Evolutionary conservation across 2,888 invertebrate species (phyloP).

Genomic region (Petrophora chlorosata): DNA sequence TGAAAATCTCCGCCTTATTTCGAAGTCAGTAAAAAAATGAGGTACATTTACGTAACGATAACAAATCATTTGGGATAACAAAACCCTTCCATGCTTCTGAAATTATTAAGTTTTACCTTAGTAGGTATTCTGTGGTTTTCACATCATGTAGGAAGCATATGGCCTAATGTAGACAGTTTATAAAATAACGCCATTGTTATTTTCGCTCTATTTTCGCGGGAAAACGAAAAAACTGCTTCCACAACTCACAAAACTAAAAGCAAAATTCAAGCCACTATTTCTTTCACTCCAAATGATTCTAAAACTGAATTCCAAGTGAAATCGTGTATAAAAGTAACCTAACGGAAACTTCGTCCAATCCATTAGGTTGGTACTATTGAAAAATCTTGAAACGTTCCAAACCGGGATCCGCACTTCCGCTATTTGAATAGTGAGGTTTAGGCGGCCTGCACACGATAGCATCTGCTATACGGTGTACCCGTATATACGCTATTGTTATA

Average conservation of each 20-base stretch:
- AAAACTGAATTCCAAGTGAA: conserved; percentile 12
- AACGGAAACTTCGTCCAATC: conserved; percentile 24
- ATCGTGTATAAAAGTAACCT: conserved; percentile 24
- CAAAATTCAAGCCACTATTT: neutral
- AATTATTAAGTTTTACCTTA: too few relatives aligned
- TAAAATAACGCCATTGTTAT: too few relatives aligned
- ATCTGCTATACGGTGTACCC: neutral
- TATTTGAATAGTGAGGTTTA: conserved; percentile 31
- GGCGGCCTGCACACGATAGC: conserved; percentile 12
- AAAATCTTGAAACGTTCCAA: conserved; percentile 34
- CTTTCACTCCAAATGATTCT: neutral
- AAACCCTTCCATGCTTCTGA: too few relatives aligned
- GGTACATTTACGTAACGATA: too few relatives aligned
- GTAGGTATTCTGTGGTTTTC: too few relatives aligned
- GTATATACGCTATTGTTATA: neutral
- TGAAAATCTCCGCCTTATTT: too few relatives aligned
- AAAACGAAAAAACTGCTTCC: neutral
- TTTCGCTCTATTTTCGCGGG: too few relatives aligned
- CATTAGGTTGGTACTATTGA: conserved; percentile 34
- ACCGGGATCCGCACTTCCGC: conserved; percentile 11
- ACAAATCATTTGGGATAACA: too few relatives aligned
- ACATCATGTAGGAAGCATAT: too few relatives aligned
- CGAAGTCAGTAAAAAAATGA: too few relatives aligned
- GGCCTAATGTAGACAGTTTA: too few relatives aligned
- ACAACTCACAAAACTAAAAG: neutral